A percentile compares a stretch with the other conserved stretches of the same genome.
Evolutionary conservation across 1,140 invertebrate species (phyloP).

Genomic region (Theocolax elegans): DNA sequence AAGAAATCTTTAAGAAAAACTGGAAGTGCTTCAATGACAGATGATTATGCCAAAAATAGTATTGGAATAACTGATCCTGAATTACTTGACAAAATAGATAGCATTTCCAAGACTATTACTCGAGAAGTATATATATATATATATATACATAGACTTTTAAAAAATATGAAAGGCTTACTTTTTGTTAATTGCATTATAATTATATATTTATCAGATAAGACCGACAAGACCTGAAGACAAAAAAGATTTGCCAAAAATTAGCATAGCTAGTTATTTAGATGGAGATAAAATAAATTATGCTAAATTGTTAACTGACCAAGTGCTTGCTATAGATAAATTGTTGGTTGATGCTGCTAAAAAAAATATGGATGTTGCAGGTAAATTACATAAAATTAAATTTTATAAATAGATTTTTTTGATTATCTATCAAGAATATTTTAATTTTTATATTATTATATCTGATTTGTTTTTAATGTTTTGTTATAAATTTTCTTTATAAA

Average conservation of each 20-base stretch:
- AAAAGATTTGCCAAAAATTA: constrained; percentile 56
- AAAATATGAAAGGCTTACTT: background rate
- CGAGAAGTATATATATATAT: constrained; percentile 68
- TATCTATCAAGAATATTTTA: background rate
- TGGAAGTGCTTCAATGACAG: constrained; percentile 67
- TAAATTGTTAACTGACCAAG: constrained; percentile 85
- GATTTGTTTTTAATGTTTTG: no score
- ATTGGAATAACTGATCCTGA: constrained; percentile 77
- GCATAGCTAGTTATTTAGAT: constrained; percentile 73
- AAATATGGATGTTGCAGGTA: constrained; percentile 86
- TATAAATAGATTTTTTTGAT: no score
- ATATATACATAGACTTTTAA: no score
- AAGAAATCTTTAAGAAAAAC: constrained; percentile 77
- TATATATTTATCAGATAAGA: constrained; percentile 51
- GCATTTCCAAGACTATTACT: constrained; percentile 72
- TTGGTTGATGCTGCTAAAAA: constrained; percentile 84
- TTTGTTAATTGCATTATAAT: background rate
- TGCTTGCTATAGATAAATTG: constrained; percentile 82
- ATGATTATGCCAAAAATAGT: constrained; percentile 69
- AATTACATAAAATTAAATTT: constrained; percentile 24
- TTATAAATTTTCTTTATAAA: background rate
- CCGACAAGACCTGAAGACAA: constrained; percentile 52
- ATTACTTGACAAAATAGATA: constrained; percentile 74
- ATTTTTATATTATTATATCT: no score
- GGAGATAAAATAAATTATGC: constrained; percentile 81